Evolutionary conservation across 2,888 invertebrate species (phyloP).

Genomic region (Athetis lepigone): DNA sequence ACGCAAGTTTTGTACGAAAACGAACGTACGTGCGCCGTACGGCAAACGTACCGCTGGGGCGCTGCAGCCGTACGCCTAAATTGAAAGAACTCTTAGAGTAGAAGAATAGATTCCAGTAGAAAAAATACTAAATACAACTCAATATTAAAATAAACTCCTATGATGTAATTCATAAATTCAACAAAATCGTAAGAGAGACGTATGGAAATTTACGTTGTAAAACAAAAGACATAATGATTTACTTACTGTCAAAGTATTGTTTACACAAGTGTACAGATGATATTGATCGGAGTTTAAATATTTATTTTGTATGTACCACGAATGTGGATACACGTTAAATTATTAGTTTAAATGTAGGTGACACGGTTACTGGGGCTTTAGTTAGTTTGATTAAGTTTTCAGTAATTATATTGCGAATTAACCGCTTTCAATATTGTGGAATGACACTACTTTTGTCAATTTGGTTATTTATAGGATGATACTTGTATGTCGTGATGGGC

Average conservation of each 20-base stretch:
- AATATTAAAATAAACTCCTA: constrained; percentile 13
- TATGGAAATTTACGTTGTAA: constrained; percentile 40
- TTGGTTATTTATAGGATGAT: no score
- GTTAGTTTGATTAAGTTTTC: constrained; percentile 20
- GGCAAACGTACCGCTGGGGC: no score
- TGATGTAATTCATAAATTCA: constrained; percentile 31
- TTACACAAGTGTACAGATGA: constrained; percentile 67
- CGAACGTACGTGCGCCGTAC: no score
- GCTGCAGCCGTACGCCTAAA: no score
- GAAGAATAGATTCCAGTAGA: no score
- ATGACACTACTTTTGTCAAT: constrained; percentile 3
- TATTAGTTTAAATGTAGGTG: constrained; percentile 41
- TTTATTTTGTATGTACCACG: constrained; percentile 21
- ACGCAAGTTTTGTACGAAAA: no score
- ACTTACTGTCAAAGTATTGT: constrained; percentile 64
- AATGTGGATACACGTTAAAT: constrained; percentile 16
- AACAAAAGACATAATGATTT: constrained; percentile 77
- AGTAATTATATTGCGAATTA: constrained; percentile 16
- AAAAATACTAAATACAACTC: constrained; percentile 16
- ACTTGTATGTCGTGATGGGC: no score
- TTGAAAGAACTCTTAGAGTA: no score
- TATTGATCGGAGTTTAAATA: constrained; percentile 45
- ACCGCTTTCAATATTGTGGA: constrained; percentile 11
- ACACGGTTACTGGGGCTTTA: constrained; percentile 42
- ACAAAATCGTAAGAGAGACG: constrained; percentile 30